These are phyloP conservation scores for Alcis repandata DNA, from an alignment of 2,888 invertebrate species.

Conservation along the genomic window DNA sequence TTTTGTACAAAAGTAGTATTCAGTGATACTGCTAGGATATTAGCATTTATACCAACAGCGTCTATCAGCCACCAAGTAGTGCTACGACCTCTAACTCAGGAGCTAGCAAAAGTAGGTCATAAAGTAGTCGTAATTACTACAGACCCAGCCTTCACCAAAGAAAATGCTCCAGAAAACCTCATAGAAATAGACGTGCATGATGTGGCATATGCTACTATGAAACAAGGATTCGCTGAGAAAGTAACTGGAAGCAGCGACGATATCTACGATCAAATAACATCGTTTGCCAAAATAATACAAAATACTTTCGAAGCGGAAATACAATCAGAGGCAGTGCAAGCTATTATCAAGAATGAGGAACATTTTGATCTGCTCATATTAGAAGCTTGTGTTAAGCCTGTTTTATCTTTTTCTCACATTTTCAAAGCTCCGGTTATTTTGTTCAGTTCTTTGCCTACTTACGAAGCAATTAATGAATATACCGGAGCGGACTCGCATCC, in stretches of 20 bases:
- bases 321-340: conserved; percentile 25
- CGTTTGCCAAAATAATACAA: background rate
- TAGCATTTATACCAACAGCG: conserved; percentile 33
- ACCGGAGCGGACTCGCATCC: conserved; percentile 51
- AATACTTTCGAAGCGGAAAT: conserved; percentile 13
- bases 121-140: conserved; percentile 32
- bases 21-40: conserved; percentile 23
- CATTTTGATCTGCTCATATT: conserved; percentile 57
- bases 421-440: conserved; percentile 58
- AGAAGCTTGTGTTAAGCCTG: conserved; percentile 50
- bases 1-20: background rate
- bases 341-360: conserved; percentile 22
- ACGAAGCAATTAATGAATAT: conserved; percentile 35
- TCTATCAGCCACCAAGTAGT: conserved; percentile 33
- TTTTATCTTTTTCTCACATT: conserved; percentile 50
- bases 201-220: conserved; percentile 9
- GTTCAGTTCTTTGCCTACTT: conserved; percentile 50
- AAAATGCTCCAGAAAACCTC: conserved; percentile 17
- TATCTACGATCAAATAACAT: conserved; percentile 10
- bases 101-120: conserved; percentile 31
- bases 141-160: conserved; percentile 17
- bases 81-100: conserved; percentile 15
- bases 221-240: conserved; percentile 1
- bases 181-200: conserved; percentile 29
- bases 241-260: conserved; percentile 14